Evolutionary conservation across 2,888 invertebrate species (phyloP).

Genomic region (Mimachlamys varia): DNA sequence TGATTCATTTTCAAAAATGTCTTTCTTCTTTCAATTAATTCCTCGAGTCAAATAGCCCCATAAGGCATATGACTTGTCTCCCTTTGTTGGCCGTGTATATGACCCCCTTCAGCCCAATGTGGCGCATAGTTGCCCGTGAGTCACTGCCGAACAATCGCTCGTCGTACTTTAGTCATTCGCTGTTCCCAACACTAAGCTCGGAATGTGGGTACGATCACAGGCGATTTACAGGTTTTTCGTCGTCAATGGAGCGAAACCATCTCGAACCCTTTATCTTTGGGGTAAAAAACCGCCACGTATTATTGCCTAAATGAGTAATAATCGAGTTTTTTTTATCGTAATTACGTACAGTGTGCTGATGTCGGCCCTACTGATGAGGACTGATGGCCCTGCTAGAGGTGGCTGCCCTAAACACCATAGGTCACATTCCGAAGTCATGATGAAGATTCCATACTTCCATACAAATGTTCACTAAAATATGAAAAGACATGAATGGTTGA

Average conservation of each 20-base stretch:
- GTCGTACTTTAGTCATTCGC: background rate
- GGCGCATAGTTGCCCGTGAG: conserved; percentile 29
- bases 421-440: conserved; percentile 19
- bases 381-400: background rate
- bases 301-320: conserved; percentile 21
- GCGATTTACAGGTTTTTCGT: conserved; percentile 19
- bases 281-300: background rate
- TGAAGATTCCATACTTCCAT: conserved; percentile 17
- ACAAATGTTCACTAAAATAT: conserved; percentile 18
- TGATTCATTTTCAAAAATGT: conserved; percentile 34
- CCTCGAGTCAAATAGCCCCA: conserved; percentile 24
- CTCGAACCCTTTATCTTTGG: background rate
- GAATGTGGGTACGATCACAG: conserved; percentile 20
- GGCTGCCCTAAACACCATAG: conserved; percentile 14
- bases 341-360: background rate
- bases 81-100: conserved; percentile 23
- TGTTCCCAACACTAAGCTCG: conserved; percentile 2
- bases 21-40: conserved; percentile 31
- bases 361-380: background rate
- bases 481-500: conserved; percentile 7
- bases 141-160: conserved; percentile 20
- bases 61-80: conserved; percentile 17
- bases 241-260: conserved; percentile 31
- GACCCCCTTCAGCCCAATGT: conserved; percentile 33
- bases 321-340: background rate